Evolutionary conservation across 92 coral and sea anemone genomes (phyloP).

Genomic region (Porites divaricata): DNA sequence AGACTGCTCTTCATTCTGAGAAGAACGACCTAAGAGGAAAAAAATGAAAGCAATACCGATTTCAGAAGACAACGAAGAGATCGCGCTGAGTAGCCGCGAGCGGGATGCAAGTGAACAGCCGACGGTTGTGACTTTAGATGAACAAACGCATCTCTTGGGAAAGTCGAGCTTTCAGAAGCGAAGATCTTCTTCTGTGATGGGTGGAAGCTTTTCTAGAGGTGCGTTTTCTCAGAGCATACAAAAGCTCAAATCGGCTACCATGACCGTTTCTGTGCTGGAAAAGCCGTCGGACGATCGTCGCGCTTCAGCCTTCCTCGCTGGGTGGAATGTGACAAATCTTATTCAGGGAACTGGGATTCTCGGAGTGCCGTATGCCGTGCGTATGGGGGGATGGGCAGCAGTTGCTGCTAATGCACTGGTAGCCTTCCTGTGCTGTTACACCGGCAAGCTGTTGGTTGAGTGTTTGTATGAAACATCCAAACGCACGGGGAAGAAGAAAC

Average conservation of each 20-base stretch:
- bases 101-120: neutral
- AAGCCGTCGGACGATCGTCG: conserved; percentile 79
- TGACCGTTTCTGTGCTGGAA: conserved; percentile 75
- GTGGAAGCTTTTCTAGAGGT: conserved; percentile 17
- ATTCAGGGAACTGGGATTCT: conserved; percentile 86
- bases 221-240: conserved; percentile 60
- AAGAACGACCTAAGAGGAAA: neutral
- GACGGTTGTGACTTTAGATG: conserved; percentile 28
- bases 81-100: conserved; percentile 17
- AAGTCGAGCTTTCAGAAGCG: neutral
- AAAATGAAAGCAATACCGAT: neutral
- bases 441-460: conserved; percentile 79
- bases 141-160: conserved; percentile 30
- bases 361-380: conserved; percentile 82
- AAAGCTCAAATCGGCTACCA: conserved; percentile 59
- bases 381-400: conserved; percentile 87
- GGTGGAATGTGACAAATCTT: conserved; percentile 85
- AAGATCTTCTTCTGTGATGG: neutral
- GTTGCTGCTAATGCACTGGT: conserved; percentile 66
- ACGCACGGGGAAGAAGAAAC: conserved; percentile 64
- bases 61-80: conserved; percentile 9
- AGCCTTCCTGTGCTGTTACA: conserved; percentile 78
- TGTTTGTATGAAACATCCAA: conserved; percentile 75
- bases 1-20: too few relatives aligned
- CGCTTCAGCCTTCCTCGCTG: conserved; percentile 83